Base-by-base conservation (phyloP, 1,140 invertebrate genomes). In the Cotesia chilonis region DNA sequence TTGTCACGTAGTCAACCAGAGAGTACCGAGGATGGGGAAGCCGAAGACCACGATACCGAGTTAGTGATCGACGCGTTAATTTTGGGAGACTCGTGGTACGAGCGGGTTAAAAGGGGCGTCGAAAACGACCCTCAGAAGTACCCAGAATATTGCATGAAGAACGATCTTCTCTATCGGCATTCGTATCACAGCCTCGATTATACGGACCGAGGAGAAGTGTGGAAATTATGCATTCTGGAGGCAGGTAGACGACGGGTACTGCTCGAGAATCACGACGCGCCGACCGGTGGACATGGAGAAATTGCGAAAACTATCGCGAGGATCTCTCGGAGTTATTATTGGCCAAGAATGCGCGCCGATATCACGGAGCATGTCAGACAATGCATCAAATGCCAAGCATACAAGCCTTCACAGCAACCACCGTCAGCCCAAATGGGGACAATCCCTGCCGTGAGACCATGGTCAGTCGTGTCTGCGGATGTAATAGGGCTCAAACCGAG, bases 11-110 rank as follows among this genome's bases (percentile, higher is more conserved):
- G n/a, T n/a, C n/a, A n/a, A n/a, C 14, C 28, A 5, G 35, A 5
- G 5, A 63, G 28, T 7, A 5, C 60, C 36, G 28, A 20, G 9
- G 38, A 70, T 6, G 14, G 4, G 4, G 41, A 64, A 35, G 68
- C 37, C 20, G n/a, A 68, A 36, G n/a, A 60, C 52, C 6, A 55
- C 2, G 71, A 76, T 76, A 35, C 38, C 38, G 38, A 41, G 4
- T 41, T 2, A 76, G n/a, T 81, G 80, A 61, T 77, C 69, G 28
- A 20, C 67, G 7, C 20, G 0, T 41, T n/a, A n/a, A 20, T 75
- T 55, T 28, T 80, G 1, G 70, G 68, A 63, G 82, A 81, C 47
- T 60, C 82, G 7, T 79, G 80, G 7, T 76, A 79, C 54, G 9
- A 72, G 10, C 9, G 28, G 38, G 10, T 14, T 68, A n/a, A 5